Conservation (phyloP, 2,888 invertebrate genomes). For the Conchocele bisecta region DNA sequence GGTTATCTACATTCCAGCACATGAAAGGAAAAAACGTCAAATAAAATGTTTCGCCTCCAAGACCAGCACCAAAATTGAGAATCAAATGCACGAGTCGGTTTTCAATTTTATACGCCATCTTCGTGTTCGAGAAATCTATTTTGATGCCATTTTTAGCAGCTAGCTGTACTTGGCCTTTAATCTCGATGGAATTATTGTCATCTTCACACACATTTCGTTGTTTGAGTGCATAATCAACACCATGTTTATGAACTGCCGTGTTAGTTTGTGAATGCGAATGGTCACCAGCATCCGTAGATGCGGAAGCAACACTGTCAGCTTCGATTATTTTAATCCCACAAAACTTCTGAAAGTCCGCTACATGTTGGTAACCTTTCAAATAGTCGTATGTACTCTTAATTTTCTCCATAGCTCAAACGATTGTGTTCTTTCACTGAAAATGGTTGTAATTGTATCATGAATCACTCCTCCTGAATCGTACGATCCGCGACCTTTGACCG, state of each 20-base stretch:
- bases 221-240: too few relatives aligned
- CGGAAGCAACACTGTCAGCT: slow-evolving; percentile 12
- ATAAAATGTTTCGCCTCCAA: slow-evolving; percentile 96
- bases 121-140: background rate
- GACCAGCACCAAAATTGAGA: slow-evolving; percentile 91
- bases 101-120: slow-evolving; percentile 60
- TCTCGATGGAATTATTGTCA: background rate
- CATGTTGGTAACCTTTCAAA: slow-evolving; percentile 86
- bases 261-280: background rate
- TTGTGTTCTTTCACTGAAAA: background rate
- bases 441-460: background rate
- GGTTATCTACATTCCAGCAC: slow-evolving; percentile 97
- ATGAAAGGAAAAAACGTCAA: slow-evolving; percentile 95
- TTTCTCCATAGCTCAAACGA: slow-evolving; percentile 35
- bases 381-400: slow-evolving; percentile 34
- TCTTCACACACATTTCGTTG: background rate
- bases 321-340: slow-evolving; percentile 86
- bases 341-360: slow-evolving; percentile 90
- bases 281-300: background rate
- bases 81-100: slow-evolving; percentile 89
- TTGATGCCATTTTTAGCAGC: background rate
- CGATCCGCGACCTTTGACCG: slow-evolving; percentile 7
- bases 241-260: too few relatives aligned
- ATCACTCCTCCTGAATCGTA: background rate
- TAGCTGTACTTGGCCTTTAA: background rate